phyloP scores from a whole-genome alignment of 1,140 invertebrate genomes.

The Ganaspis sp. region DNA sequence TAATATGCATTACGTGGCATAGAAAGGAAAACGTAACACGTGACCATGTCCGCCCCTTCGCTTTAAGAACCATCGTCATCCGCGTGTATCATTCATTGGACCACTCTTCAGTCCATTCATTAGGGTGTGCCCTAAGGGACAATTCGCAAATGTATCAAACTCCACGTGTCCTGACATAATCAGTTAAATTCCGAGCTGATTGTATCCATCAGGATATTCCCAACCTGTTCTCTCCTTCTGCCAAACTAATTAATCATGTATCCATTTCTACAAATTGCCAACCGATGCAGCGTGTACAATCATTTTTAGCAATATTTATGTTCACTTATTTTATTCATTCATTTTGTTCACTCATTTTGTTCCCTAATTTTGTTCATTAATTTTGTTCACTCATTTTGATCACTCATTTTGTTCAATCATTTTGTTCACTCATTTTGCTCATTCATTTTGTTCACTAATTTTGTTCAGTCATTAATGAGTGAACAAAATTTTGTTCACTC shows the following conservation, averaged over 20 bases:
- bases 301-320: too few relatives aligned
- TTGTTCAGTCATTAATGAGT: too few relatives aligned
- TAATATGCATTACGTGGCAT: conserved; percentile 53
- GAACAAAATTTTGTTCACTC: too few relatives aligned
- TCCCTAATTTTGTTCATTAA: too few relatives aligned
- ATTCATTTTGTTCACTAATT: too few relatives aligned
- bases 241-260: background rate
- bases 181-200: conserved; percentile 37
- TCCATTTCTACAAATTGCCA: too few relatives aligned
- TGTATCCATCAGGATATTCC: background rate
- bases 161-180: conserved; percentile 59
- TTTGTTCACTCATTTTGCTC: too few relatives aligned
- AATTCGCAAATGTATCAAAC: conserved; percentile 49
- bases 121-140: conserved; percentile 54
- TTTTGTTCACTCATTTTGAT: too few relatives aligned
- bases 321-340: too few relatives aligned
- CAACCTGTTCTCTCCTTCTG: background rate
- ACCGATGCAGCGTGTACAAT: too few relatives aligned
- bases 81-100: conserved; percentile 43
- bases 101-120: conserved; percentile 53
- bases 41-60: conserved; percentile 55
- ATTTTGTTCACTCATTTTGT: too few relatives aligned
- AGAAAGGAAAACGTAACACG: conserved; percentile 53
- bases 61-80: conserved; percentile 59
- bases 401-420: too few relatives aligned